Evolutionary conservation across 1,140 invertebrate species (phyloP).

Genomic region (Luehdorfia chinensis): DNA sequence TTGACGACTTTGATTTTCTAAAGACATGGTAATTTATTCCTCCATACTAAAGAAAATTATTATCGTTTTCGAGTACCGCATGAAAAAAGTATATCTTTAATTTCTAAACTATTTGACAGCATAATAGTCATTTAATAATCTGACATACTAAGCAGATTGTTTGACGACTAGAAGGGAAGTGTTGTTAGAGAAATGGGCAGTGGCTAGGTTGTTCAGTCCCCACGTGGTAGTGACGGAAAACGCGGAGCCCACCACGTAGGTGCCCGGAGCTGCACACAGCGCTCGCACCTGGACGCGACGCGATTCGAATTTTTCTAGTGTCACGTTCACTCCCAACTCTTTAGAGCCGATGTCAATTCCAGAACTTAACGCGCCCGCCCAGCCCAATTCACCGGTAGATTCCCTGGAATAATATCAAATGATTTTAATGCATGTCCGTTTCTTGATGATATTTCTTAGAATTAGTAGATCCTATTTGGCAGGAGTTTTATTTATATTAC

Average conservation of each 20-base stretch:
- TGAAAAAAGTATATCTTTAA: too few relatives aligned
- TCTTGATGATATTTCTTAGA: neutral
- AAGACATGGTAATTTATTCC: too few relatives aligned
- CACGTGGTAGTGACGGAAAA: slow-evolving; percentile 38
- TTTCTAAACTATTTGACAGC: too few relatives aligned
- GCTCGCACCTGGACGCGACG: slow-evolving; percentile 50
- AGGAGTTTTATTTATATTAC: neutral
- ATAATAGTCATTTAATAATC: too few relatives aligned
- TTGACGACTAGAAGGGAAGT: slow-evolving; percentile 60
- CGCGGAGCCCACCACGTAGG: slow-evolving; percentile 60
- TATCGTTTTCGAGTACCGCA: too few relatives aligned
- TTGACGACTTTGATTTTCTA: too few relatives aligned
- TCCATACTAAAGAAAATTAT: too few relatives aligned
- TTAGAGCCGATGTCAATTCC: slow-evolving; percentile 33
- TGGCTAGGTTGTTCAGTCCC: slow-evolving; percentile 24
- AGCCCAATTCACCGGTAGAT: slow-evolving; percentile 48
- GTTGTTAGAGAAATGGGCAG: slow-evolving; percentile 47
- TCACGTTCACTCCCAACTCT: slow-evolving; percentile 53
- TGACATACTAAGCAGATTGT: slow-evolving; percentile 35
- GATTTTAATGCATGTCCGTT: neutral
- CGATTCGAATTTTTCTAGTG: slow-evolving; percentile 49
- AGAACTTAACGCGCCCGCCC: slow-evolving; percentile 55
- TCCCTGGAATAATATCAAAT: slow-evolving; percentile 35
- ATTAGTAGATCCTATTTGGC: neutral
- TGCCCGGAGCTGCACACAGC: slow-evolving; percentile 60